Percentiles rank a stretch among this genome's conserved stretches.
Evolutionary conservation across 1,140 invertebrate genomes (phyloP).

Genomic region (Atta cephalotes): DNA sequence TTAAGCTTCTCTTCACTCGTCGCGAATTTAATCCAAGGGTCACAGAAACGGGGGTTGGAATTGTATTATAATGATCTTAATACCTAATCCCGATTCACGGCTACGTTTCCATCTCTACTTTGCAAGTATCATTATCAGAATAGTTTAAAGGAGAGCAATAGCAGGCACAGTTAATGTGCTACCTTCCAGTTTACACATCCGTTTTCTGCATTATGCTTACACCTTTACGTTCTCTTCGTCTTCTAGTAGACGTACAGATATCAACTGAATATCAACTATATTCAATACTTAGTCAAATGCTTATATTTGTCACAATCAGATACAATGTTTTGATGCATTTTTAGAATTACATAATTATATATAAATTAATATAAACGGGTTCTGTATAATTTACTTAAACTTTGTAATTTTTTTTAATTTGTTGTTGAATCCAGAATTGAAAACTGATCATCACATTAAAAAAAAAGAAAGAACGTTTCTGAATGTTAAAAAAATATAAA

Average conservation of each 20-base stretch:
- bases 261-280: neutral
- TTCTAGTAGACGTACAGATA: neutral
- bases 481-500: no score
- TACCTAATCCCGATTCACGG: slow-evolving; percentile 69
- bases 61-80: slow-evolving; percentile 64
- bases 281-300: neutral
- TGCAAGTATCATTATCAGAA: slow-evolving; percentile 28
- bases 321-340: neutral
- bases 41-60: slow-evolving; percentile 33
- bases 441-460: no score
- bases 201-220: slow-evolving; percentile 21
- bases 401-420: no score
- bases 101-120: slow-evolving; percentile 48
- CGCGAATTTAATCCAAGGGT: slow-evolving; percentile 66
- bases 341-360: neutral
- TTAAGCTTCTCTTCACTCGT: slow-evolving; percentile 36
- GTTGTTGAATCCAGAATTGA: no score
- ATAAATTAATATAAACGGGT: neutral
- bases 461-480: no score
- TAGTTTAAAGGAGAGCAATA: neutral
- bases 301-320: neutral
- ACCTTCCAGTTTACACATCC: slow-evolving; percentile 5
- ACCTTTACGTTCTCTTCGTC: neutral
- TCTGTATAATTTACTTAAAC: no score
- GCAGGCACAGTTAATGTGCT: neutral